Percentiles rank a stretch among this genome's conserved stretches.
Conservation (phyloP, 2,113 vertebrate species). For the Cheirogaleus medius region DNA sequence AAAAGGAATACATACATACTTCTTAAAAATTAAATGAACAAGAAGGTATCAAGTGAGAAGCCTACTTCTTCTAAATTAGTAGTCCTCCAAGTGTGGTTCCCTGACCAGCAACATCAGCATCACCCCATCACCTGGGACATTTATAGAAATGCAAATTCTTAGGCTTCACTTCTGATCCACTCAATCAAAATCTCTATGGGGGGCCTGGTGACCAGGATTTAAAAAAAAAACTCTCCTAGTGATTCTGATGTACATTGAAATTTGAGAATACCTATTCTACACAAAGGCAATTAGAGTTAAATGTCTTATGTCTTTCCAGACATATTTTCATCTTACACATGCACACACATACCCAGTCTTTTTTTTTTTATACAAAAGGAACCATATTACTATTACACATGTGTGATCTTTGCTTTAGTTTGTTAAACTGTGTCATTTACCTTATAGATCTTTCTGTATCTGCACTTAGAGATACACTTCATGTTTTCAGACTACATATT, state of each 20-base stretch:
- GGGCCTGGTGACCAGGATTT: neutral
- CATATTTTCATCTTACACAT: neutral
- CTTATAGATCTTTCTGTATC: neutral
- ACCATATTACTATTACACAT: neutral
- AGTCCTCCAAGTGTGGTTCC: neutral
- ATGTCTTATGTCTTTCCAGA: neutral
- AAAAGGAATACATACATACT: neutral
- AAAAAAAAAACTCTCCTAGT: neutral
- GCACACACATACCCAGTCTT: neutral
- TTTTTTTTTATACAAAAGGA: neutral
- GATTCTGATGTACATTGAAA: neutral
- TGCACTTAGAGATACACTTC: neutral
- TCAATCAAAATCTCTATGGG: neutral
- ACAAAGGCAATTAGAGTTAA: neutral
- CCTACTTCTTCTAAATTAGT: neutral
- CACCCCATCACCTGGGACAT: neutral
- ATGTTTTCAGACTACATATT: neutral
- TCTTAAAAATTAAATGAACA: neutral
- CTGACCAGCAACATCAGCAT: neutral
- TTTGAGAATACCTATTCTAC: neutral
- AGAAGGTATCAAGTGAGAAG: neutral
- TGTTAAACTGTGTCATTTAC: neutral
- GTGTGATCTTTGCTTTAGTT: neutral
- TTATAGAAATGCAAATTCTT: neutral
- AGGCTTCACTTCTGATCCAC: neutral